Evolutionary conservation across 2,888 invertebrate genomes (phyloP).

Genomic region (Aquatica leii): DNA sequence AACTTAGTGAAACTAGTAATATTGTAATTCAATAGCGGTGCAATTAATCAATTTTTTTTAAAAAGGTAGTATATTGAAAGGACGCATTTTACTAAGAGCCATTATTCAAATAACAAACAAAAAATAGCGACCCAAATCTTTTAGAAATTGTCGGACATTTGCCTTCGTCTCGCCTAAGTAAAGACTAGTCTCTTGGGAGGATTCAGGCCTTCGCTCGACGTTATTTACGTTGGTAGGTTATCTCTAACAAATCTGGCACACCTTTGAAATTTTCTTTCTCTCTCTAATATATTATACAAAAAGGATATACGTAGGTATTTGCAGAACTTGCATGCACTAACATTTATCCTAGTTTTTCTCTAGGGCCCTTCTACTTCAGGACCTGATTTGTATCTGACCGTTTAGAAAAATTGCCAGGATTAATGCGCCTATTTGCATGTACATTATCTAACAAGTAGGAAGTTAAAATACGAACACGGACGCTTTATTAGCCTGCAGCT

Average conservation of each 20-base stretch:
- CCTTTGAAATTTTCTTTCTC: slow-evolving; percentile 42
- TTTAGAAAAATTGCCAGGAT: slow-evolving; percentile 27
- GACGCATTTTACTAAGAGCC: slow-evolving; percentile 17
- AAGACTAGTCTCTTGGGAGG: slow-evolving; percentile 39
- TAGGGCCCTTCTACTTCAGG: slow-evolving; percentile 15
- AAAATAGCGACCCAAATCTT: slow-evolving; percentile 40
- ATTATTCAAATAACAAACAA: slow-evolving; percentile 31
- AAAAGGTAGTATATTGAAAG: too few relatives aligned
- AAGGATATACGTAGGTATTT: slow-evolving; percentile 37
- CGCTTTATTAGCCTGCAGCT: slow-evolving; percentile 7
- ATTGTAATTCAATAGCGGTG: neutral
- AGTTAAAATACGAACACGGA: slow-evolving; percentile 13
- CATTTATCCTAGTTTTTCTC: slow-evolving; percentile 31
- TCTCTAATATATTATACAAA: slow-evolving; percentile 28
- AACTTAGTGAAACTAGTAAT: slow-evolving; percentile 12
- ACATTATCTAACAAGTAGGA: slow-evolving; percentile 24
- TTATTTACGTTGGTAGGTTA: slow-evolving; percentile 47
- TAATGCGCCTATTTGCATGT: slow-evolving; percentile 30
- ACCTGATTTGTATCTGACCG: slow-evolving; percentile 28
- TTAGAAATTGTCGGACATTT: slow-evolving; percentile 41
- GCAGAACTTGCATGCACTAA: slow-evolving; percentile 33
- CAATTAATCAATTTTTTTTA: slow-evolving; percentile 17
- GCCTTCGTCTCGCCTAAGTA: slow-evolving; percentile 41
- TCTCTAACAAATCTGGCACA: slow-evolving; percentile 45
- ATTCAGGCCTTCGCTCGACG: slow-evolving; percentile 43